Conservation (phyloP, 2,113 vertebrate genomes). For the western clawed frog (Xenopus tropicalis) region DNA sequence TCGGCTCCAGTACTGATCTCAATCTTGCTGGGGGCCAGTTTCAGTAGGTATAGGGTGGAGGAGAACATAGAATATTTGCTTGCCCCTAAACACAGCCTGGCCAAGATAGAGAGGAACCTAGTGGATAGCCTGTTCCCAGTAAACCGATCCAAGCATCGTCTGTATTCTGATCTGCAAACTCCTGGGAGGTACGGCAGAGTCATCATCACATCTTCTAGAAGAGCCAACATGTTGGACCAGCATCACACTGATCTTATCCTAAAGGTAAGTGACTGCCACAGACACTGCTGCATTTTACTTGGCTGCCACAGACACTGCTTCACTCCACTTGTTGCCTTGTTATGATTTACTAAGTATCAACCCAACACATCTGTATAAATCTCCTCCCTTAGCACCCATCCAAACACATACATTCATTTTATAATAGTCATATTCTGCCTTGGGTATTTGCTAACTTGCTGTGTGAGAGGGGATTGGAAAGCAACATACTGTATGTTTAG, state of each 20-base stretch:
- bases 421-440: too few species aligned
- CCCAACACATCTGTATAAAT: too few species aligned
- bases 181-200: constrained; percentile 90
- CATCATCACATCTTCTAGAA: constrained; percentile 83
- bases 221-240: constrained; percentile 90
- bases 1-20: constrained; percentile 91
- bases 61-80: constrained; percentile 90
- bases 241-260: constrained; percentile 84
- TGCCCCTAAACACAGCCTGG: constrained; percentile 92
- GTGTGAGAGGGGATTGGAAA: too few species aligned
- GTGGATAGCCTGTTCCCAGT: constrained; percentile 94
- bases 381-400: too few species aligned
- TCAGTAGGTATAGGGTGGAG: constrained; percentile 93
- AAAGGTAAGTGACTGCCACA: constrained; percentile 67
- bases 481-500: too few species aligned
- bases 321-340: constrained; percentile 30
- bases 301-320: not conserved
- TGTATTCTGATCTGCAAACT: constrained; percentile 94
- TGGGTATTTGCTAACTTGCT: too few species aligned
- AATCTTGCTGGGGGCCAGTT: constrained; percentile 92
- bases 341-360: too few species aligned
- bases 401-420: too few species aligned
- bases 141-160: constrained; percentile 92
- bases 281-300: not conserved
- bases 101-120: constrained; percentile 95